Base-by-base conservation (phyloP, 2,888 invertebrate genomes). In the Pandemis heparana region DNA sequence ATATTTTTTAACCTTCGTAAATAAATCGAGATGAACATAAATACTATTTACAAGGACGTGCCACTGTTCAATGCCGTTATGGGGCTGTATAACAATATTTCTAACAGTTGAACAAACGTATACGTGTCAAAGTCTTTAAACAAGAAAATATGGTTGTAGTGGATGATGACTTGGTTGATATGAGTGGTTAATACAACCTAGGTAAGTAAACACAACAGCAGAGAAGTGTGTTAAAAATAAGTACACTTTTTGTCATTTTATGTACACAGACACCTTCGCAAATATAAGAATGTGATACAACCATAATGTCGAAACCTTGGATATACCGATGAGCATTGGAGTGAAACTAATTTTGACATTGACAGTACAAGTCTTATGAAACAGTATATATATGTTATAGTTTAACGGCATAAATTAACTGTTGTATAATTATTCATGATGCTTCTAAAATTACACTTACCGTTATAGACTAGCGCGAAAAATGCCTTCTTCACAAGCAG, bases 391-490 rank as follows among this genome's bases (percentile, higher is more conserved):
- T 5, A 5, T 9, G 51, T 9, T 18, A 18, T 9, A 53, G n/a
- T n/a, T 48, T n/a, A n/a, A 7, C n/a, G 5, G 16, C 16, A 9
- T 9, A 7, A 53, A 16, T 53, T 16, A 16, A 56, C 23, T 9
- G 9, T 23, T 1, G 12, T 1, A 10, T 32, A 23, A 23, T 23
- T 23, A 32, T 32, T 51, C 16, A 8, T 3, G 4, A 16, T 56
- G 56, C 12, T 56, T 23, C 18, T 32, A 63, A 63, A 32, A 75
- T 48, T 46, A 65, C 76, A 89, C 93, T 96, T 85, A 97, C 97
- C 99, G 95, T 99, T 99, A 94, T 99, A 99, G 75, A 99, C 99
- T 79, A 99, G 96, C 56, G 99, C 99, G 94, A 99, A 99, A 95
- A 99, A 99, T 67, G 99, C 99, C 92, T 99, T 99, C 95, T 99